Evolutionary conservation across 2,888 invertebrate genomes (phyloP), one percentile per base, ranked within the genome.

Genomic region (Apodemia mormo): DNA sequence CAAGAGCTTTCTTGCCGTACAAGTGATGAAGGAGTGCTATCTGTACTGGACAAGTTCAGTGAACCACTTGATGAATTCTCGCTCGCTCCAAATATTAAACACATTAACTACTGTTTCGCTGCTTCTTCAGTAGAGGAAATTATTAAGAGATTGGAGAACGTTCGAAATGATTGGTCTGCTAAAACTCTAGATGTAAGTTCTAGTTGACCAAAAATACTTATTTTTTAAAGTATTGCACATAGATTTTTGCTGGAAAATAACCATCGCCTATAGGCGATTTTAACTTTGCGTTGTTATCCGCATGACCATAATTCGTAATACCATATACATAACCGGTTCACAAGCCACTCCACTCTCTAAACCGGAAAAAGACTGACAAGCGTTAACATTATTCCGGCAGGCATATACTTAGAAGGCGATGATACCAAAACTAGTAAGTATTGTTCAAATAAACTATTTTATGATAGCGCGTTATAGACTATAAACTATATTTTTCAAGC

Each of bases 141-240:
- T 68, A 86, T 97, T 72, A 90, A 94, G 68, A 95, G 95, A 78
- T 92, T 99, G 61, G 94, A 96, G 77, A 93, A 94, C 71, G 97
- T 98, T 74, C 95, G 95, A n/a, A 96, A 97, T 69, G 96, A 96
- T 69, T 99, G 98, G 98, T 96, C 98, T 0, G 82, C 90, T 43
- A 95, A 96, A 76, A 96, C 96, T 43, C 81, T 97, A 22, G 87
- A 96, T 86, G 94, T 94, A 40, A 71, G 56, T 22, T 54, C 7
- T 54, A 54, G 1, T 52, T n/a, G 22, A 12, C 12, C 45, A 45
- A 45, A 45, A 54, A 22, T 33, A 43, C 52, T 10, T 68, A n/a
- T 56, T 58, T n/a, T 37, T 33, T 40, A 68, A 9, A 52, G 7
- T 1, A 52, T n/a, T 52, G 5, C 14, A 10, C 8, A 56, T 0